Base-by-base conservation (phyloP, 2,113 vertebrate genomes). In the Clupea harengus region DNA sequence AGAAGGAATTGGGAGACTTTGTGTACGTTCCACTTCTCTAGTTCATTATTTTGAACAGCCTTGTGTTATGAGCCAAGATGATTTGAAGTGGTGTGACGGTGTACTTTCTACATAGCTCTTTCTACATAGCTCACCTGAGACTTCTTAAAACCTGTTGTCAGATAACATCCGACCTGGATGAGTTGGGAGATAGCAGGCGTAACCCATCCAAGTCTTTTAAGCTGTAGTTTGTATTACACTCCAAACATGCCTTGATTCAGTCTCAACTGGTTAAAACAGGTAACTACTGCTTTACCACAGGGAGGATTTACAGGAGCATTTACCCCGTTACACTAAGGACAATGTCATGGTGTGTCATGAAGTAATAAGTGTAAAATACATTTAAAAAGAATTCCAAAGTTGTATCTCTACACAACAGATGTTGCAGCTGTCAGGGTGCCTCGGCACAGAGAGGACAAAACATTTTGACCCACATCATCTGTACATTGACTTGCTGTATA, bases 401-500 rank as follows among this genome's bases (percentile, higher is more conserved):
- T 3, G 8, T 75, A 78, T 78, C 28, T 17, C 72, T 78, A 32
- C 13, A 78, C 11, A 78, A 39, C 13, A 78, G 11, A 78, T 39
- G 32, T 15, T 39, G 28, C 15, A 4, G 28, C 72, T 39, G 32
- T 17, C 39, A 15, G n/a, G 32, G 15, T 78, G 15, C 72, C 11
- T 1, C 32, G 9, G 4, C 13, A 78, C 10, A 5, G 28, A 32
- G 72, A 13, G 28, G 28, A 44, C 72, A 78, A 28, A 86, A 90
- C 64, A 57, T 90, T 83, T 90, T 81, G 81, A 86, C 83, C 87
- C 85, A 84, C 88, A 90, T 92, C 90, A 90, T 93, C 87, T 88
- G 93, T 94, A 94, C 94, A 92, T 94, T 92, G 89, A 91, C 90
- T 95, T 93, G 90, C 90, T 93, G 92, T 92, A 92, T 92, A 92